Evolutionary conservation across 2,797 vertebrate genomes (phyloP).

Genomic region (Passerculus sandwichensis): DNA sequence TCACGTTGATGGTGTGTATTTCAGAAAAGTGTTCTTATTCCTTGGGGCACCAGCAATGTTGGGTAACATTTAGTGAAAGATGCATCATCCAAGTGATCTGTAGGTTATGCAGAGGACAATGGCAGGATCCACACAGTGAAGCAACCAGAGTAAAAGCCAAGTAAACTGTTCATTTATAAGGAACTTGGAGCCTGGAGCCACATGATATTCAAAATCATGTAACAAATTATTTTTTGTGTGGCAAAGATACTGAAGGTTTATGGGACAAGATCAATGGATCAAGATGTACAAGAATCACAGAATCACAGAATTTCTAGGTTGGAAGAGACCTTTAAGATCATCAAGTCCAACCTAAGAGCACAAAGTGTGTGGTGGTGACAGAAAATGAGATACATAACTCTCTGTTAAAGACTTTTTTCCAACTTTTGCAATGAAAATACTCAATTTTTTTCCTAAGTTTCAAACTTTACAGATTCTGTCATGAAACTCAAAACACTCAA

Average conservation of each 20-base stretch:
- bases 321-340: no score
- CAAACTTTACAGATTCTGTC: background rate
- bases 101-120: background rate
- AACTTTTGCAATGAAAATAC: background rate
- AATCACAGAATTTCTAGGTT: no score
- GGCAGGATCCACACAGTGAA: background rate
- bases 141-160: background rate
- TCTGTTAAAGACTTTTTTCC: background rate
- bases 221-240: background rate
- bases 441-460: background rate
- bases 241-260: background rate
- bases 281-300: background rate
- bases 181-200: background rate
- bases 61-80: accelerated
- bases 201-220: background rate
- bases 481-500: background rate
- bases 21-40: background rate
- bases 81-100: background rate
- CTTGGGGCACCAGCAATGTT: background rate
- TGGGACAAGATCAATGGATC: background rate
- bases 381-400: background rate
- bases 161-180: background rate
- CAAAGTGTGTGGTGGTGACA: background rate
- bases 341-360: background rate
- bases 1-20: background rate